These are phyloP conservation scores for Apocheima hispidaria DNA, from an alignment of 2,888 invertebrate genomes.

Conservation along the genomic window DNA sequence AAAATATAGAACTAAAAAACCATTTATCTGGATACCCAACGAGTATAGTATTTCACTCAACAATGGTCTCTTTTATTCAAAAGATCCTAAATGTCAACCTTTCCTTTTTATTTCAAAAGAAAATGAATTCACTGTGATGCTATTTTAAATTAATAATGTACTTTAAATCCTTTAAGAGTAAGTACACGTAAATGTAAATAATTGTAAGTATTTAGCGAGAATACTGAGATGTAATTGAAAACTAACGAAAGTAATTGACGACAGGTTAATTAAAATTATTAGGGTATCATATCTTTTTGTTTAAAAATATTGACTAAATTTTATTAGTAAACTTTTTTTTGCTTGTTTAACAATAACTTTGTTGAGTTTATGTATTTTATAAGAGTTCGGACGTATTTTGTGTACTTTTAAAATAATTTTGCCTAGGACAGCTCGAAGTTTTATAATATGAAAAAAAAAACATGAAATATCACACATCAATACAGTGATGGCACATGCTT, in stretches of 20 bases:
- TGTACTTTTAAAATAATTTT: no score
- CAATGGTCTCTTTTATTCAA: constrained; percentile 11
- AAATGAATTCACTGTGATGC: constrained; percentile 83
- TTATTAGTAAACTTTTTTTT: no score
- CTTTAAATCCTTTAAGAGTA: constrained; percentile 28
- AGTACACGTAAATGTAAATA: constrained; percentile 26
- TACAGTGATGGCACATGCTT: no score
- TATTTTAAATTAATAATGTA: constrained; percentile 57
- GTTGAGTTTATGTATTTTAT: no score
- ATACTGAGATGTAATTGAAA: constrained; percentile 13
- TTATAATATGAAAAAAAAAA: no score
- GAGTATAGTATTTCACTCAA: background rate
- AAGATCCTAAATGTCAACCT: constrained; percentile 3
- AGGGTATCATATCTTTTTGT: background rate
- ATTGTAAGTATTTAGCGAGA: constrained; percentile 18
- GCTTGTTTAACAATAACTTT: no score
- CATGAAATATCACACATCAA: no score
- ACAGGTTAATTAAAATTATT: background rate
- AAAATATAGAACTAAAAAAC: background rate
- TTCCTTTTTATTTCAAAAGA: constrained; percentile 41
- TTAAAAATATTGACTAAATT: background rate
- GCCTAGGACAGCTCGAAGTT: no score
- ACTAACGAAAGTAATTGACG: constrained; percentile 1
- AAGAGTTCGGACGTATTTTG: no score
- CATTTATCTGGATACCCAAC: background rate